Evolutionary conservation across 2,113 vertebrate genomes (phyloP).

Genomic region (Strigops habroptila): DNA sequence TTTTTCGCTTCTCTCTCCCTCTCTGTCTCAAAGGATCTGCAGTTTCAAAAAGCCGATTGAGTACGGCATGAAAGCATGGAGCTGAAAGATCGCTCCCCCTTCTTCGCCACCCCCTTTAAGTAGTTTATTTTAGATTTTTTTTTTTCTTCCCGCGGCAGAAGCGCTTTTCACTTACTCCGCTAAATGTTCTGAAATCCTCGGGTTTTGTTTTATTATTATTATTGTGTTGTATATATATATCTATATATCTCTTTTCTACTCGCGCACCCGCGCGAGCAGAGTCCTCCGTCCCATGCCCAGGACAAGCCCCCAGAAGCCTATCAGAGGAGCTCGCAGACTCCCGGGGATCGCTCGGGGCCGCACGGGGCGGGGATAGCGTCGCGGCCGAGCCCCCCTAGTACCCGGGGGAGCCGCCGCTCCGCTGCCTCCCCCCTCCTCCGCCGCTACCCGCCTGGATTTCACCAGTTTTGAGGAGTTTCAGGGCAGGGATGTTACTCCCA

Average conservation of each 20-base stretch:
- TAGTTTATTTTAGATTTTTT: not conserved
- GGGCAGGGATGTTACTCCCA: not conserved
- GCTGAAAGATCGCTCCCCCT: not conserved
- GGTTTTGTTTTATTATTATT: not conserved
- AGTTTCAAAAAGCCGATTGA: slow-evolving; percentile 13
- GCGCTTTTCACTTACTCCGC: not conserved
- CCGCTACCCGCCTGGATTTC: not conserved
- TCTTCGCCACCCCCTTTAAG: not conserved
- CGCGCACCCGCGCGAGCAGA: not conserved
- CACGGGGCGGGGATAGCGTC: not conserved
- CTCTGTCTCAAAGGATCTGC: not conserved
- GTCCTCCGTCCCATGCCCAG: not conserved
- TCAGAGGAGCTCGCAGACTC: not conserved
- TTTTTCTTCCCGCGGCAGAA: not conserved
- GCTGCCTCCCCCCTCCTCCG: not conserved
- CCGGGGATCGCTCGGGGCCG: not conserved
- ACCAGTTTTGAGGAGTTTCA: not conserved
- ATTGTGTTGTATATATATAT: not conserved
- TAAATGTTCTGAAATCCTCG: not conserved
- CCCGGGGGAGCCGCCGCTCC: not conserved
- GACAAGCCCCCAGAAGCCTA: not conserved
- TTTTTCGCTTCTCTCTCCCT: not conserved
- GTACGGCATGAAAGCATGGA: not conserved
- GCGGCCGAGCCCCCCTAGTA: not conserved
- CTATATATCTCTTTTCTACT: not conserved